Conservation (phyloP, 2,113 vertebrate genomes). For the Neodontobutis hainanensis region DNA sequence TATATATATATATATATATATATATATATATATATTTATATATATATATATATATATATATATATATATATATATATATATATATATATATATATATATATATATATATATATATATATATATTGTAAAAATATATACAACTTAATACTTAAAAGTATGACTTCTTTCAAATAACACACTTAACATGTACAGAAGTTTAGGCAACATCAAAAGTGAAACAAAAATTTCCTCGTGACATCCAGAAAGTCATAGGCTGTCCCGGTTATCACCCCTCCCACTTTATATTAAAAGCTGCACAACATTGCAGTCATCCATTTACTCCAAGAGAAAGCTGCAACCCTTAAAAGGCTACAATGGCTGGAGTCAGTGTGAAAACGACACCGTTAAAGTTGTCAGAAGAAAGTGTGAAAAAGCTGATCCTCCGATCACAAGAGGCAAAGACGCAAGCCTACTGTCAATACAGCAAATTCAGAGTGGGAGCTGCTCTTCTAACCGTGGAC, state of each 20-base stretch:
- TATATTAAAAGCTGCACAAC: conserved; percentile 42
- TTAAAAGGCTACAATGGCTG: conserved; percentile 36
- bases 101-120: too few species aligned
- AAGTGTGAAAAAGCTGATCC: conserved; percentile 55
- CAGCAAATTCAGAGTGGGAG: conserved; percentile 91
- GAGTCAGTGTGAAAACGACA: conserved; percentile 2
- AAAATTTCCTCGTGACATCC: conserved; percentile 11
- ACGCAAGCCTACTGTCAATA: conserved; percentile 88
- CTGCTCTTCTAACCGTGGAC: conserved; percentile 82
- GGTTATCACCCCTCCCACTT: conserved; percentile 16
- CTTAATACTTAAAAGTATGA: too few species aligned
- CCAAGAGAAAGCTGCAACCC: conserved; percentile 2
- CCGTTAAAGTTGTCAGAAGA: conserved; percentile 38
- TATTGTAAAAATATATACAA: too few species aligned
- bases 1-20: too few species aligned
- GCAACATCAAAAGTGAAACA: not conserved
- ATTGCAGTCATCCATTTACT: conserved; percentile 22
- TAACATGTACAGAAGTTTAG: not conserved
- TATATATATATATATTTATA: too few species aligned
- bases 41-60: too few species aligned
- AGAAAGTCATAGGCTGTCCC: conserved; percentile 49
- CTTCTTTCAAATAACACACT: not conserved
- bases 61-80: too few species aligned
- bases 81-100: too few species aligned
- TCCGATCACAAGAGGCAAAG: conserved; percentile 80